Conservation (phyloP, 35 echinoderm and acorn worm genomes). For the Diadema setosum region DNA sequence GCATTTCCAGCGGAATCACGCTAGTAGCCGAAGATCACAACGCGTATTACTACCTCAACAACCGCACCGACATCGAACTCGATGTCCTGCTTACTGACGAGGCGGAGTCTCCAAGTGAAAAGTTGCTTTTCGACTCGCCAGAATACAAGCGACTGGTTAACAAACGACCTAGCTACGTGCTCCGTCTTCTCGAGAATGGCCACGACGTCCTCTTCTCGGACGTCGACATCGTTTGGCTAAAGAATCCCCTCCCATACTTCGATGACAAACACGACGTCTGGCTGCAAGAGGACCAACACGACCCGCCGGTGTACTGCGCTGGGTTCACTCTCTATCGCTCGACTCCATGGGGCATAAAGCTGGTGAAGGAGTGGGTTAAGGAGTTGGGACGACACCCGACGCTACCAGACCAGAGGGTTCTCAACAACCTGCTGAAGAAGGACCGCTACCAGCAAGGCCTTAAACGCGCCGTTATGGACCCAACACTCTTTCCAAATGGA, state of each 20-base stretch:
- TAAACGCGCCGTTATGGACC: conserved; percentile 1
- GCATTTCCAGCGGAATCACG: conserved; percentile 15
- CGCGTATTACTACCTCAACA: not conserved
- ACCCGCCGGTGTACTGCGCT: conserved; percentile 1
- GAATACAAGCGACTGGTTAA: conserved; percentile 80
- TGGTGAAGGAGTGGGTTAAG: conserved; percentile 19
- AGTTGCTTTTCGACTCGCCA: not conserved
- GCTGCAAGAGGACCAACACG: not conserved
- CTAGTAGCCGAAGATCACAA: conserved; percentile 43
- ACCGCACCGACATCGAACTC: not conserved
- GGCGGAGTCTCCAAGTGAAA: not conserved
- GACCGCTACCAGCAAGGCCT: not conserved
- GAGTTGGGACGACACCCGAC: not conserved
- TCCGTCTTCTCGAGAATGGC: conserved; percentile 3
- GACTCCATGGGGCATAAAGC: not conserved
- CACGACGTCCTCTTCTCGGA: conserved; percentile 75
- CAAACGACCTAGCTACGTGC: conserved; percentile 69
- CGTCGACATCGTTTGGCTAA: conserved; percentile 76
- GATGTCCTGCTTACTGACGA: not conserved
- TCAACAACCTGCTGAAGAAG: conserved; percentile 4
- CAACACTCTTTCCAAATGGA: conserved; percentile 8
- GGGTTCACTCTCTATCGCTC: conserved; percentile 35
- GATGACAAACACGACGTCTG: conserved; percentile 16
- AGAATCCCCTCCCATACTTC: conserved; percentile 60
- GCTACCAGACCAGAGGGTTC: conserved; percentile 11